Evolutionary conservation across 2,113 vertebrate species (phyloP).

Genomic region (Tetrax tetrax): DNA sequence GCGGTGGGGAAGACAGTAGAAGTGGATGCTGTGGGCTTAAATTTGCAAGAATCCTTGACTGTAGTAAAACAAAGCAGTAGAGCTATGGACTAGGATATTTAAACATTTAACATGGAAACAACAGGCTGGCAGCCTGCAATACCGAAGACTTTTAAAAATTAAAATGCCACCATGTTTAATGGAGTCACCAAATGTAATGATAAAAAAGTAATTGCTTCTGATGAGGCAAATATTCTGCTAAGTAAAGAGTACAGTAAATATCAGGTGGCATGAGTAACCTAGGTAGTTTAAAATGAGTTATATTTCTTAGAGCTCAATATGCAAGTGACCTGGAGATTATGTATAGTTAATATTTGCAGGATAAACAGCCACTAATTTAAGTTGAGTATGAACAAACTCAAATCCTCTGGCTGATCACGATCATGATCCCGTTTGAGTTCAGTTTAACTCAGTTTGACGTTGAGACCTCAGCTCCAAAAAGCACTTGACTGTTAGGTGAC

Average conservation of each 20-base stretch:
- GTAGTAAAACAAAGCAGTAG: not conserved
- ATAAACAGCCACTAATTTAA: not conserved
- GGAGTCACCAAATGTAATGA: constrained; percentile 53
- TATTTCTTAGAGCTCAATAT: not conserved
- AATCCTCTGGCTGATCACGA: not conserved
- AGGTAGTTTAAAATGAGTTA: not conserved
- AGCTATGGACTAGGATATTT: constrained; percentile 21
- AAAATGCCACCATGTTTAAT: constrained; percentile 56
- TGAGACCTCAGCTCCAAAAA: not conserved
- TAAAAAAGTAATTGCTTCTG: constrained; percentile 59
- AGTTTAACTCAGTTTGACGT: not conserved
- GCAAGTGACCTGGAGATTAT: not conserved
- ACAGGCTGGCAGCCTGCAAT: constrained; percentile 33
- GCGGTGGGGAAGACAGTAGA: not conserved
- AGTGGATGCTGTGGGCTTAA: not conserved
- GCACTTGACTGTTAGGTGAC: not conserved
- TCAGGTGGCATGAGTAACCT: not conserved
- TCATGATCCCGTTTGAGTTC: not conserved
- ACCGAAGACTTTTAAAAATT: constrained; percentile 57
- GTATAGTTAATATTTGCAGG: not conserved
- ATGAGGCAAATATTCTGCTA: constrained; percentile 40
- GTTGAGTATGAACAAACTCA: not conserved
- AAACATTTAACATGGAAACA: constrained; percentile 62
- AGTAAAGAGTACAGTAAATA: not conserved
- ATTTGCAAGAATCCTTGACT: not conserved